Evolutionary conservation across 2,797 vertebrate genomes (phyloP), one percentile per base, ranked within the genome.

Genomic region (Aplochiton taeniatus): DNA sequence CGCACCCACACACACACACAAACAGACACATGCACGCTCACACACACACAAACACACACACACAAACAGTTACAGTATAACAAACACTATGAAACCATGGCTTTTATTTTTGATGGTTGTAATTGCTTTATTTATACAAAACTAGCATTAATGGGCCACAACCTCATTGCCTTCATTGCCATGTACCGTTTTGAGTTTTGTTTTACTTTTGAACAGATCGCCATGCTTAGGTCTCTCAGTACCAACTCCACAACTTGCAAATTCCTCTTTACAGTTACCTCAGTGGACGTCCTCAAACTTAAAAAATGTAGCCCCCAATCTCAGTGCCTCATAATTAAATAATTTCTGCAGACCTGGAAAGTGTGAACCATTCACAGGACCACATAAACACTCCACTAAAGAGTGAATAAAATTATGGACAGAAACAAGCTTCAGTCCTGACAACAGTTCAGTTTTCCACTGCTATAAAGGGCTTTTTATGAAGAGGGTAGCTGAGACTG

Each of bases 381-480:
- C 66, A 72, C 67, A 48, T 79, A 65, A 65, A 80, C 69, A 84
- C 70, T 57, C 60, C 51, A 87, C 83, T 55, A 20, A 55, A 61
- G 44, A 70, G 80, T 42, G 79, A 84, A 76, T 65, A 84, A 76
- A 73, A 61, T 49, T 19, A 69, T 65, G 82, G 72, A 83, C 84
- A 87, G 87, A 82, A 45, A 88, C 76, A 31, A n/a, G 42, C 58
- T 68, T 71, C 59, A 58, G 50, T 78, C 44, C 76, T 31, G 31
- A 31, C 31, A 83, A 80, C 64, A 63, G 65, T 68, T 81, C 46
- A 52, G 66, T 71, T 84, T 86, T 87, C 72, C 84, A 85, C 47
- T 42, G 62, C 55, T 63, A 58, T 84, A 73, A 87, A 88, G 71
- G 63, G 63, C 58, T 66, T 80, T 88, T 86, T 70, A 88, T 69